Conservation (phyloP, 2,888 invertebrate species). For the Tiphia femorata region DNA sequence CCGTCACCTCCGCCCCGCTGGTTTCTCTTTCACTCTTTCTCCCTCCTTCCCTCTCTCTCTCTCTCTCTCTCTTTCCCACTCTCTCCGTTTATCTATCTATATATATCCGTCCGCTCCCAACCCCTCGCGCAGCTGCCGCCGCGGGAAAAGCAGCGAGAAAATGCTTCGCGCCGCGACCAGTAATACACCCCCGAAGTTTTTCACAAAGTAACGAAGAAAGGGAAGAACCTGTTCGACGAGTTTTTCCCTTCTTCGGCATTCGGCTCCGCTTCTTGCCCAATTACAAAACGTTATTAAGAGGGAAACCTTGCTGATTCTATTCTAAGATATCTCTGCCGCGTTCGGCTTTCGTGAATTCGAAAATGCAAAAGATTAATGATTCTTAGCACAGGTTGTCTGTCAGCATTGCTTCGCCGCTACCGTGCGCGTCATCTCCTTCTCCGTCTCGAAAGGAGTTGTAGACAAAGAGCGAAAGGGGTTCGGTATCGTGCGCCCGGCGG, state of each 20-base stretch:
- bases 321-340: too few species aligned
- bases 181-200: neutral
- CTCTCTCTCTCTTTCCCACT: neutral
- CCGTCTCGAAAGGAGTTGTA: too few species aligned
- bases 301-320: too few species aligned
- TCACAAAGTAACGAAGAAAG: too few species aligned
- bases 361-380: too few species aligned
- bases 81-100: neutral
- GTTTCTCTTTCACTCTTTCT: neutral
- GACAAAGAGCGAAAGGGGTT: too few species aligned
- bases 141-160: slow-evolving; percentile 50
- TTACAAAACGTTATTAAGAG: too few species aligned
- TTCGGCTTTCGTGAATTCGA: too few species aligned
- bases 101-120: neutral
- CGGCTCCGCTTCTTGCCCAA: too few species aligned
- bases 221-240: neutral
- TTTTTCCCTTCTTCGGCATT: neutral
- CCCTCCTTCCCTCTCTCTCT: neutral
- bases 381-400: neutral
- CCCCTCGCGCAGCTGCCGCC: slow-evolving; percentile 15
- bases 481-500: too few species aligned
- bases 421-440: neutral
- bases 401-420: neutral
- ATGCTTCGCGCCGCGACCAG: slow-evolving; percentile 42
- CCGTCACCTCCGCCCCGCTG: slow-evolving; percentile 1